These are phyloP conservation scores for Sylvilagus bachmani DNA, from an alignment of 2,113 vertebrate genomes.

Conservation along the genomic window DNA sequence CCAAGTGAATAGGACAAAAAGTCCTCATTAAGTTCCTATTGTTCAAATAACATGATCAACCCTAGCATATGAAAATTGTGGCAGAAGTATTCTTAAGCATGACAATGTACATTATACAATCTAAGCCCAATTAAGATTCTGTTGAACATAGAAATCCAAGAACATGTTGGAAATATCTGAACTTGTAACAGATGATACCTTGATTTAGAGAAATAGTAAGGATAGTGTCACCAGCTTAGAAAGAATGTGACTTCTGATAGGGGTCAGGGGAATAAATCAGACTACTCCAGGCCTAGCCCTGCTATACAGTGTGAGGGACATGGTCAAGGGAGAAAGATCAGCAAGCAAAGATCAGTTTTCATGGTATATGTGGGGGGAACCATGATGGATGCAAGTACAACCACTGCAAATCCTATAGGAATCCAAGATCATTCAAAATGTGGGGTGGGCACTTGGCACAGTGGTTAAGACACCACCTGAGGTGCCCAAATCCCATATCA, in stretches of 20 bases:
- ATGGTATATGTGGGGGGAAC: too few relatives aligned
- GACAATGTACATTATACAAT: neutral
- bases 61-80: neutral
- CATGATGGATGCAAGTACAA: neutral
- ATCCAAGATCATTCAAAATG: neutral
- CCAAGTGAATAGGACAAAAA: neutral
- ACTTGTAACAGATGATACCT: constrained; percentile 11
- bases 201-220: neutral
- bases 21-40: neutral
- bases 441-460: too few relatives aligned
- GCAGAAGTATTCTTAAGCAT: neutral
- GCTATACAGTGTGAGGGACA: neutral
- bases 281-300: neutral
- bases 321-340: neutral
- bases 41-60: neutral
- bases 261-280: neutral
- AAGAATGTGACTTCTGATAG: neutral
- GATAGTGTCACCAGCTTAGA: neutral
- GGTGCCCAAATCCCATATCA: too few relatives aligned
- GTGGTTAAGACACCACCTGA: too few relatives aligned
- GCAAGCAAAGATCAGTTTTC: neutral
- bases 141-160: neutral
- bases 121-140: neutral
- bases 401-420: neutral
- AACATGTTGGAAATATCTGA: neutral